Percentiles rank a stretch among this genome's conserved stretches.
Conservation (phyloP, 2,888 invertebrate genomes). For the Erebia palarica region DNA sequence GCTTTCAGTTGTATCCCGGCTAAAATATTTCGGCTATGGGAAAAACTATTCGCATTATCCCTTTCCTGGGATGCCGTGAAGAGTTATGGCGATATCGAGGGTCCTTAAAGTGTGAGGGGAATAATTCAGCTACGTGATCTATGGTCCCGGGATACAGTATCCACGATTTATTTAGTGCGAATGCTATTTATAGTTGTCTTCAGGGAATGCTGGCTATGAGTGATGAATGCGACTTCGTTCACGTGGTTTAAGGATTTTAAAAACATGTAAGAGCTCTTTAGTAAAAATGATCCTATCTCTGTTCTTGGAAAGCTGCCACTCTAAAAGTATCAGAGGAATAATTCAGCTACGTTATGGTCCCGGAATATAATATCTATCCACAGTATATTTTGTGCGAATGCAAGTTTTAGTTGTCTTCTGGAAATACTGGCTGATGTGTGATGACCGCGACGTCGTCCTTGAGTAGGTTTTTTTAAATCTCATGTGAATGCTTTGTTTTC, state of each 20-base stretch:
- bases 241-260: too few relatives aligned
- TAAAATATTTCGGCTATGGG: slow-evolving; percentile 24
- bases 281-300: too few relatives aligned
- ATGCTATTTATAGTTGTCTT: background rate
- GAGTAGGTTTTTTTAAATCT: too few relatives aligned
- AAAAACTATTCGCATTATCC: slow-evolving; percentile 29
- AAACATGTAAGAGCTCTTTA: background rate
- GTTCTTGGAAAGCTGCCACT: too few relatives aligned
- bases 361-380: background rate
- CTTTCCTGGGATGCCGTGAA: slow-evolving; percentile 23
- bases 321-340: slow-evolving; percentile 33
- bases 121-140: slow-evolving; percentile 31
- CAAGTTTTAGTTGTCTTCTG: slow-evolving; percentile 1
- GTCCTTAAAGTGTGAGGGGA: slow-evolving; percentile 33
- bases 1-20: slow-evolving; percentile 4
- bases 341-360: slow-evolving; percentile 27
- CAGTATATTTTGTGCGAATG: slow-evolving; percentile 2
- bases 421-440: background rate
- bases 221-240: too few relatives aligned
- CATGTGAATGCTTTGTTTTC: background rate
- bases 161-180: slow-evolving; percentile 5
- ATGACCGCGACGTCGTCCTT: too few relatives aligned
- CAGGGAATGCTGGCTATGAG: too few relatives aligned
- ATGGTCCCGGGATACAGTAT: slow-evolving; percentile 4
- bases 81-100: slow-evolving; percentile 35